Evolutionary conservation across 2,888 invertebrate species (phyloP).

Genomic region (Eupithecia insigniata): DNA sequence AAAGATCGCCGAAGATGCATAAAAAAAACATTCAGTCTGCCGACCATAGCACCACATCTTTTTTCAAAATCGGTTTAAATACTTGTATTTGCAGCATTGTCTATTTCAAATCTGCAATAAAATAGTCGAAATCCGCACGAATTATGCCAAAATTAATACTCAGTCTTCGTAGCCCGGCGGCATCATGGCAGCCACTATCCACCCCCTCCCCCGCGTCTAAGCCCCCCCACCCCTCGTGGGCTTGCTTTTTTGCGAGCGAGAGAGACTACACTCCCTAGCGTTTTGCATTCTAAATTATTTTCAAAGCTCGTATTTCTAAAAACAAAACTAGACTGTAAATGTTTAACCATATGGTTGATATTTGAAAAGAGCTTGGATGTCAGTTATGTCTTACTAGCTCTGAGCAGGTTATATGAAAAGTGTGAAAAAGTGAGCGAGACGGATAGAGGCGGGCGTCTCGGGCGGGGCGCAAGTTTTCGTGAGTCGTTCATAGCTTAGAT

Average conservation of each 20-base stretch:
- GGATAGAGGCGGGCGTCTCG: constrained; percentile 82
- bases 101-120: constrained; percentile 56
- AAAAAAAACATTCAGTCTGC: too few relatives aligned
- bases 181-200: constrained; percentile 78
- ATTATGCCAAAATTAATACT: constrained; percentile 81
- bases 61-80: too few relatives aligned
- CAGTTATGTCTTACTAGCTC: constrained; percentile 49
- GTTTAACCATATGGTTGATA: constrained; percentile 27
- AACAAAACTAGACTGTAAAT: constrained; percentile 40
- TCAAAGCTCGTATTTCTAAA: constrained; percentile 53
- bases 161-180: constrained; percentile 76
- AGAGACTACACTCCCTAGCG: constrained; percentile 80
- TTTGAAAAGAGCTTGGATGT: constrained; percentile 28
- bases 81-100: constrained; percentile 19
- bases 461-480: constrained; percentile 84
- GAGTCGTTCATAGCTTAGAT: constrained; percentile 82
- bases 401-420: constrained; percentile 71
- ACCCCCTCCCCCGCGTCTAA: constrained; percentile 58
- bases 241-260: constrained; percentile 83
- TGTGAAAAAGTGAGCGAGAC: constrained; percentile 84
- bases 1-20: too few relatives aligned
- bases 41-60: too few relatives aligned
- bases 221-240: constrained; percentile 61
- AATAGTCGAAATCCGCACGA: constrained; percentile 74
- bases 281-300: constrained; percentile 83